Evolutionary conservation across 2,888 invertebrate genomes (phyloP).

Genomic region (Eubasilissa splendida): DNA sequence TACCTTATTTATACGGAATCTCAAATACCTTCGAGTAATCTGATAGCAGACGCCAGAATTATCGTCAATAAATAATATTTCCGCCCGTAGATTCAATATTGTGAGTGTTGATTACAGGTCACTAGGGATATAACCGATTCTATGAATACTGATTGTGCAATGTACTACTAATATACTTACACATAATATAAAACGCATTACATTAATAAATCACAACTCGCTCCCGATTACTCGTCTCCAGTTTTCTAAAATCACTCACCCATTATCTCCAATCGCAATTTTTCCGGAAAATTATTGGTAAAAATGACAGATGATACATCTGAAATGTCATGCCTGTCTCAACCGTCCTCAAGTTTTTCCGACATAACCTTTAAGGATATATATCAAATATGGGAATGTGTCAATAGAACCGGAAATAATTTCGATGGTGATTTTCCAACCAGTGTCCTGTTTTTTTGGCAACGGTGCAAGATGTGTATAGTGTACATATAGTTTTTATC

Average conservation of each 20-base stretch:
- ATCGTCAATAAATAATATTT: no score
- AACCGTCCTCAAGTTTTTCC: conserved; percentile 1
- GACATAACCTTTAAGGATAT: conserved; percentile 9
- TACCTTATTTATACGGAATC: no score
- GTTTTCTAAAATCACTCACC: conserved; percentile 6
- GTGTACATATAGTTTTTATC: no score
- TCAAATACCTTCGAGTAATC: no score
- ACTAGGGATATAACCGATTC: no score
- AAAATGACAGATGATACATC: conserved; percentile 24
- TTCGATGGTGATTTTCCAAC: conserved; percentile 7
- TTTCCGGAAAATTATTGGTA: background rate
- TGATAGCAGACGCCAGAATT: no score
- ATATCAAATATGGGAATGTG: conserved; percentile 11
- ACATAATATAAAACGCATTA: no score
- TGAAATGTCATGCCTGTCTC: conserved; percentile 8
- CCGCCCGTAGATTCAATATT: no score
- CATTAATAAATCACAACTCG: background rate
- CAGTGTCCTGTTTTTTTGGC: background rate
- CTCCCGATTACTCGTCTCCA: background rate
- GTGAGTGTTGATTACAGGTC: no score
- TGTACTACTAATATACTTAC: no score
- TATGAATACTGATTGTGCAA: no score
- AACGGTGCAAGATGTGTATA: no score
- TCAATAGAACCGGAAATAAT: conserved; percentile 12
- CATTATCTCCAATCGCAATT: background rate